These are phyloP conservation scores for Nothocercus nigrocapillus DNA, from an alignment of 2,113 vertebrate genomes.

Conservation along the genomic window DNA sequence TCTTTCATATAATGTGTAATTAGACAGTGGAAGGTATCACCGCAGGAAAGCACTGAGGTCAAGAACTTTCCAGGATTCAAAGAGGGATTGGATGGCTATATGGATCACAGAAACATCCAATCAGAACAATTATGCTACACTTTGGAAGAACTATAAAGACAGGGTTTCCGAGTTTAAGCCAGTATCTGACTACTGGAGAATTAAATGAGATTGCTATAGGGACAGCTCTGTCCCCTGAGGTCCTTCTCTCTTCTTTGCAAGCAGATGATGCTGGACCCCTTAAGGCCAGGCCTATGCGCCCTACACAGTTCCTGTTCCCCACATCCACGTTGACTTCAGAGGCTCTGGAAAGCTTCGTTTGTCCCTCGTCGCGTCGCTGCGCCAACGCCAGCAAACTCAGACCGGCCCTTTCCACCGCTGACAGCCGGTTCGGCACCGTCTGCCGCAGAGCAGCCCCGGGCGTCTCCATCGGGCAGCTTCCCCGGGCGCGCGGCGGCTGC, in stretches of 20 bases:
- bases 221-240: not conserved
- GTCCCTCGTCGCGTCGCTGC: not conserved
- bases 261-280: not conserved
- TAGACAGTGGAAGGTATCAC: slow-evolving; percentile 18
- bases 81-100: not conserved
- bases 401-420: not conserved
- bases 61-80: slow-evolving; percentile 41
- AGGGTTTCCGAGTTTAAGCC: slow-evolving; percentile 11
- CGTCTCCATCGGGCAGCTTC: not conserved
- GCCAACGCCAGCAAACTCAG: not conserved
- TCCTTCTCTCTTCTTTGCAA: not conserved
- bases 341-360: not conserved
- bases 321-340: not conserved
- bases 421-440: not conserved
- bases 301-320: not conserved
- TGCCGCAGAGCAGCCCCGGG: not conserved
- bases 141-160: slow-evolving; percentile 23
- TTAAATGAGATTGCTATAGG: not conserved
- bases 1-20: slow-evolving; percentile 29
- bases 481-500: not conserved
- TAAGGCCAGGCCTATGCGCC: not conserved
- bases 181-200: not conserved
- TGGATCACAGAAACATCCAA: slow-evolving; percentile 31
- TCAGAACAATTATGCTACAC: slow-evolving; percentile 40
- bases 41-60: slow-evolving; percentile 35